Base-by-base conservation (phyloP, 2,113 vertebrate species). In the Plotosus lineatus region DNA sequence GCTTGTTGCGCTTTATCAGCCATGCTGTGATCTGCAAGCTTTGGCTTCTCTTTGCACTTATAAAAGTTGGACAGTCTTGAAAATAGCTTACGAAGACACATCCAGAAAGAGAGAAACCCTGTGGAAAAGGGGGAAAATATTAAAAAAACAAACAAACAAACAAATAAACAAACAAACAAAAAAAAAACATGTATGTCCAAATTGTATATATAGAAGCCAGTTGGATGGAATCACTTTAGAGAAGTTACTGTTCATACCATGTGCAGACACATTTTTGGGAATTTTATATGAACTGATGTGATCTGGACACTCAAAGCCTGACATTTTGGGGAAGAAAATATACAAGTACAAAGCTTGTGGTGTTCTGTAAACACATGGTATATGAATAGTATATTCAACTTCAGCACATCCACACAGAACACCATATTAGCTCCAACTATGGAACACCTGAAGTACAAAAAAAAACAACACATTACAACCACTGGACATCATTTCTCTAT, bases 21-120 rank as follows among this genome's bases (percentile, higher is more conserved):
- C 91, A 23, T 79, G 31, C 23, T 10, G 77, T 36, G 46, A 86
- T 72, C 58, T 91, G 90, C 50, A 88, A 89, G 23, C 53, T 66
- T 75, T 92, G 88, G 82, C 87, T 91, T 63, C 91, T 87, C 46
- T 91, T 84, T 1, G 86, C 91, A 86, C 89, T 87, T 79, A 94
- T 91, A 71, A 92, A 89, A 0, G 86, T 86, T 8, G 89, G 87
- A 56, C 87, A 89, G 1, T 53, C n/a, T n/a, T 3, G 81, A 83
- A 87, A 90, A 81, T 92, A 80, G 65, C 86, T 90, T 74, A 92
- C 82, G 81, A 89, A 92, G 79, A 88, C 85, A 81, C 86, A 90
- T 19, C 88, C 90, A 38, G 90, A 86, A 66, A 89, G 78, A 80
- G 92, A 85, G 77, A 89, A 91, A 28, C 91, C 80, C 92, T 93